Conservation (phyloP, 2,888 invertebrate genomes). For the Luffia ferchaultella region DNA sequence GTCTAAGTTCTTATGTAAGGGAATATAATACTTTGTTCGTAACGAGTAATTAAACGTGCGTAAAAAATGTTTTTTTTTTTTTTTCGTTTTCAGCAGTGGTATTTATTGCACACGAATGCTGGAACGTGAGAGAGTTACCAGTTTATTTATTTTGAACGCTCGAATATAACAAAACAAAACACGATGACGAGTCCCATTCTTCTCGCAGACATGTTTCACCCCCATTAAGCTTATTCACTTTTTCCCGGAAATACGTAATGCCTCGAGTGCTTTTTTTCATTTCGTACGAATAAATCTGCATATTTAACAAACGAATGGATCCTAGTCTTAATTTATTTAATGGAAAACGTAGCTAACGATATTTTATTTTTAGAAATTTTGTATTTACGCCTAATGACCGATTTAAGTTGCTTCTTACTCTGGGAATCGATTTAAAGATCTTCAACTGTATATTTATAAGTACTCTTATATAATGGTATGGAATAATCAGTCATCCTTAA, state of each 20-base stretch:
- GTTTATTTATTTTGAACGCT: not conserved
- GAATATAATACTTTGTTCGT: too few species aligned
- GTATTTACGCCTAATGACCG: not conserved
- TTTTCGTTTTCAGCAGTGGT: too few species aligned
- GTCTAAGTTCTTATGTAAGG: too few species aligned
- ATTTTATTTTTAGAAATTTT: not conserved
- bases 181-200: not conserved
- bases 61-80: too few species aligned
- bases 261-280: not conserved
- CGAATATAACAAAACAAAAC: not conserved
- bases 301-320: not conserved
- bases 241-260: not conserved
- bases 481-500: too few species aligned
- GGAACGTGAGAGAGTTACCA: not conserved
- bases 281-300: not conserved
- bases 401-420: too few species aligned
- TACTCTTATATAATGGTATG: too few species aligned
- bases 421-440: too few species aligned
- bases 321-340: not conserved
- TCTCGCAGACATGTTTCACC: not conserved
- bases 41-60: too few species aligned
- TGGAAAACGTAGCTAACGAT: not conserved
- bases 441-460: too few species aligned
- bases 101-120: too few species aligned
- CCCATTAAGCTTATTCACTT: not conserved